Conservation (phyloP, 2,888 invertebrate species). For the Metallyticus violacea region DNA sequence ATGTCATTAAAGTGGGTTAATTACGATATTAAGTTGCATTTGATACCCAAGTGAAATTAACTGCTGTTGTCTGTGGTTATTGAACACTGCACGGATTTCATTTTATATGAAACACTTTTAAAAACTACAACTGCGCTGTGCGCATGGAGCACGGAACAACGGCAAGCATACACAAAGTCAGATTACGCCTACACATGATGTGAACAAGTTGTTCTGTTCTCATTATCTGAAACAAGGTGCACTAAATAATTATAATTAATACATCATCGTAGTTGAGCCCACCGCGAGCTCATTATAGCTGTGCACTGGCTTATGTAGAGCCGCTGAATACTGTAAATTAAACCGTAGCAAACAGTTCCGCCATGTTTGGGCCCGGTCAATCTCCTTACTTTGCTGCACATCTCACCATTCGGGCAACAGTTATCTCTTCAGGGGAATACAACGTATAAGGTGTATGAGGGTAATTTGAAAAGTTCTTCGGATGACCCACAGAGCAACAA, state of each 20-base stretch:
- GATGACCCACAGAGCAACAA: too few species aligned
- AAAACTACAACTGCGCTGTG: not conserved
- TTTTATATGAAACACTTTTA: not conserved
- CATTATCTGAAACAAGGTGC: not conserved
- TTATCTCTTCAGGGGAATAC: too few species aligned
- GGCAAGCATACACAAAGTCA: too few species aligned
- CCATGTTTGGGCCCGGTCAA: not conserved
- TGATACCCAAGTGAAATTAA: too few species aligned
- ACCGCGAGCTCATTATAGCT: not conserved
- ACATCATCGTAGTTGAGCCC: not conserved
- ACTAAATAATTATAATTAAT: not conserved
- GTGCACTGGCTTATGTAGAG: not conserved
- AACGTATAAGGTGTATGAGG: too few species aligned
- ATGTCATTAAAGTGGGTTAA: not conserved
- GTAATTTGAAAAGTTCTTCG: too few species aligned
- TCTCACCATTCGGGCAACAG: too few species aligned
- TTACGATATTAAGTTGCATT: too few species aligned
- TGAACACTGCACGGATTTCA: not conserved
- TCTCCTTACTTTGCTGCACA: too few species aligned
- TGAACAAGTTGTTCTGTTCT: not conserved
- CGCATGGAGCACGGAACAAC: not conserved
- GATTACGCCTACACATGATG: not conserved
- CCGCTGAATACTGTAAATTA: not conserved
- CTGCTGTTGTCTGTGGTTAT: too few species aligned
- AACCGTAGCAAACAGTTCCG: not conserved